Evolutionary conservation across 2,888 invertebrate species (phyloP), one percentile per base, ranked within the genome.

Genomic region (Hirtodrosophila duncani): DNA sequence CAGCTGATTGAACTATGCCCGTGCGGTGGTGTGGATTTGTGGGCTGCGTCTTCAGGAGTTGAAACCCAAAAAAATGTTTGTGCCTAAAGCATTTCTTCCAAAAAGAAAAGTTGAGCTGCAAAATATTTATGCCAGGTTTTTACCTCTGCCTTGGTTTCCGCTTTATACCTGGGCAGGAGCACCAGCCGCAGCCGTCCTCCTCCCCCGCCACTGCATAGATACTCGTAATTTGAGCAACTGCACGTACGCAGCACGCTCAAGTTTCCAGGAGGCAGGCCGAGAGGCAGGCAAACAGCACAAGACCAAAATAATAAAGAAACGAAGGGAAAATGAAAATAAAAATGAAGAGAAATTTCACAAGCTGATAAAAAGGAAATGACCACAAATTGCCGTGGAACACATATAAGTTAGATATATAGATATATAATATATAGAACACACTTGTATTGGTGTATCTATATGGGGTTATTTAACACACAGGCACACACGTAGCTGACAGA

Each of bases 301-400:
- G 39, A 51, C 27, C 21, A 8, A 33, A 9, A 21, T 8, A 8
- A 13, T 18, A 23, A 10, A 11, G 48, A 24, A 37, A 24, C 17
- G 42, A 10, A 29, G 29, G 8, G 13, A 13, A 17, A 6, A n/a
- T 16, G 7, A 8, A 14, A 11, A 17, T 20, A 67, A 56, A 52
- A 49, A 55, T 59, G 55, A 42, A 46, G 49, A 52, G 59, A 63
- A 60, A 53, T 52, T 69, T 72, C 58, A 43, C 64, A 61, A 70
- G 65, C 70, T 74, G 75, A 79, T 77, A 75, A 71, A 77, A 77
- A 72, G 78, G 80, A 78, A 78, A 77, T 78, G 82, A 77, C 78
- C 78, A 72, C 78, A 81, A 78, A 78, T 78, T 81, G 69, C 62
- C 64, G 58, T 46, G 55, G 61, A 49, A 52, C 17, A 34, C 14